Evolutionary conservation across 2,797 vertebrate species (phyloP).

Genomic region (Clamator glandarius): DNA sequence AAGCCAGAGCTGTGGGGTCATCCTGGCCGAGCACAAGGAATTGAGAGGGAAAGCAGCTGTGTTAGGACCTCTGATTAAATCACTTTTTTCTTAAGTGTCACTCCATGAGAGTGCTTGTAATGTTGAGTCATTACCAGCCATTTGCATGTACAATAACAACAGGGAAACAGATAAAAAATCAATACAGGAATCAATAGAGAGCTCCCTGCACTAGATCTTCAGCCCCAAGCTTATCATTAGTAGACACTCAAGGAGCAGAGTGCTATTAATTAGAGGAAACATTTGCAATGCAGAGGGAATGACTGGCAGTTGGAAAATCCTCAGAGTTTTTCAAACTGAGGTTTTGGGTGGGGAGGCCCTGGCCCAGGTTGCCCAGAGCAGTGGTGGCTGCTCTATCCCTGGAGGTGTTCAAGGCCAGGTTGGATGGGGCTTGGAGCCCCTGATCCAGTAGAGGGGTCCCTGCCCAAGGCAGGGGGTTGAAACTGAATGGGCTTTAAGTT

Average conservation of each 20-base stretch:
- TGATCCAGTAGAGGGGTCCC: too few relatives aligned
- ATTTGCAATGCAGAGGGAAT: background rate
- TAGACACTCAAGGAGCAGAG: background rate
- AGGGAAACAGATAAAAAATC: constrained; percentile 51
- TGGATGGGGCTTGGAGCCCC: too few relatives aligned
- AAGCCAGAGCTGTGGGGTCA: rapidly evolving
- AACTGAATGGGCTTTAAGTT: too few relatives aligned
- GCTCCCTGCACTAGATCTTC: constrained; percentile 33
- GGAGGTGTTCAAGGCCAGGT: background rate
- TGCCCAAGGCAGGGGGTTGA: too few relatives aligned
- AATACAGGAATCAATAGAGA: constrained; percentile 51
- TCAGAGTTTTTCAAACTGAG: background rate
- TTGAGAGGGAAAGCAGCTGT: background rate
- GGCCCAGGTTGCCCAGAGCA: too few relatives aligned
- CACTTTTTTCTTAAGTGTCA: background rate
- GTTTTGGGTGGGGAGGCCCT: background rate
- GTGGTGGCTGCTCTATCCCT: too few relatives aligned
- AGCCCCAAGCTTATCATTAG: constrained; percentile 14
- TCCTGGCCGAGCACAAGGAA: rapidly evolving
- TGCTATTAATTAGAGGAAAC: constrained; percentile 55
- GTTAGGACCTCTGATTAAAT: background rate
- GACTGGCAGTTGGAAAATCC: background rate
- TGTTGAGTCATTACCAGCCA: constrained; percentile 46
- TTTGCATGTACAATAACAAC: constrained; percentile 67
- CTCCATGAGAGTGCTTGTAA: constrained; percentile 4